Conservation (phyloP, 2,797 vertebrate genomes). For the Trematomus bernacchii region DNA sequence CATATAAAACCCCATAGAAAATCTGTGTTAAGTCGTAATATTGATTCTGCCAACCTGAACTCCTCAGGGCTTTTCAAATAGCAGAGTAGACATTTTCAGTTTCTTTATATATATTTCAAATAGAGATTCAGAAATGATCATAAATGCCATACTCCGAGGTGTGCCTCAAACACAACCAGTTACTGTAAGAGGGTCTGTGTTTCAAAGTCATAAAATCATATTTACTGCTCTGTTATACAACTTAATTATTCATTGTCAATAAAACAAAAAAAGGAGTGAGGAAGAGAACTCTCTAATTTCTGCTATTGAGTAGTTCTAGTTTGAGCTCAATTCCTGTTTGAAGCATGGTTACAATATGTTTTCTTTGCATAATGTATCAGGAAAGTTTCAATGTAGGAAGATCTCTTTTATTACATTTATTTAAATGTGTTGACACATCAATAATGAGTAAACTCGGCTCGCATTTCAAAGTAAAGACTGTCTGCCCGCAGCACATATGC, state of each 20-base stretch:
- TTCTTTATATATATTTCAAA: constrained; percentile 24
- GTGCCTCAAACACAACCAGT: background rate
- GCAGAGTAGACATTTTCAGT: background rate
- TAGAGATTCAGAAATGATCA: background rate
- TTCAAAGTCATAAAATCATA: constrained; percentile 6
- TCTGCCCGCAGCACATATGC: background rate
- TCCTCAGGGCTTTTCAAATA: constrained; percentile 31
- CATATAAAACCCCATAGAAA: constrained; percentile 21
- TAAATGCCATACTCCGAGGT: constrained; percentile 1
- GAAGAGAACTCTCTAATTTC: background rate
- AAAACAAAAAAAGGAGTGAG: background rate
- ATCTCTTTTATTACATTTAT: constrained; percentile 15
- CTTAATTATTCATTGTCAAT: background rate
- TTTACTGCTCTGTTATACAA: background rate
- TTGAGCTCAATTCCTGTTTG: background rate
- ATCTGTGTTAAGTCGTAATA: constrained; percentile 30
- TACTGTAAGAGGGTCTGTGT: background rate
- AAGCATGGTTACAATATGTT: constrained; percentile 3
- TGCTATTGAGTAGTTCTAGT: background rate
- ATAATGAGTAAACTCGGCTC: constrained; percentile 11
- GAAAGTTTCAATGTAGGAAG: background rate
- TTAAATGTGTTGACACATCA: constrained; percentile 22
- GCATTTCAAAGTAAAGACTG: constrained; percentile 11
- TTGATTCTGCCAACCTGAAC: constrained; percentile 22
- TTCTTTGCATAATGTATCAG: constrained; percentile 2